Percentiles rank a stretch among this genome's conserved stretches.
These are phyloP conservation scores for Bellardia pandia DNA, from an alignment of 2,888 invertebrate genomes.

Conservation along the genomic window DNA sequence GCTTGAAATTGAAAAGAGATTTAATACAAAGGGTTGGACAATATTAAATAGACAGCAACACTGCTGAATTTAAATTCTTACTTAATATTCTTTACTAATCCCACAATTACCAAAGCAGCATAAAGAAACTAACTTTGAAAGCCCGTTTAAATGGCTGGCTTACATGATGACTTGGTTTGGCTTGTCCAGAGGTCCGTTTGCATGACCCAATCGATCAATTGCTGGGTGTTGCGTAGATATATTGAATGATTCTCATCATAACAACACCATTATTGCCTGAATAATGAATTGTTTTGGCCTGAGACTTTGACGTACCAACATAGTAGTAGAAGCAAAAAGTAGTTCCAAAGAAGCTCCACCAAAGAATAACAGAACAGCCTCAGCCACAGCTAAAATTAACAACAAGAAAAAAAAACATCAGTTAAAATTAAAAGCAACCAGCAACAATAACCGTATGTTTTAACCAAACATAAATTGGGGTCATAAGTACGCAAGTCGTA, in stretches of 20 bases:
- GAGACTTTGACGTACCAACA: constrained; percentile 45
- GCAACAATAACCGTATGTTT: constrained; percentile 67
- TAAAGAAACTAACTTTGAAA: constrained; percentile 20
- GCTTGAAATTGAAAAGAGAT: not conserved
- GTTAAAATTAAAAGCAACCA: constrained; percentile 47
- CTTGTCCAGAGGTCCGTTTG: constrained; percentile 6
- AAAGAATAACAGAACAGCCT: constrained; percentile 5
- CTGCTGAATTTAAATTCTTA: not conserved
- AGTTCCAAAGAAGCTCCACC: constrained; percentile 52
- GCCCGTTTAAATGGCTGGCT: not conserved
- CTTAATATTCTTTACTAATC: not conserved
- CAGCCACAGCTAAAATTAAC: constrained; percentile 22
- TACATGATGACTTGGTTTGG: constrained; percentile 4
- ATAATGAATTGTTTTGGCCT: constrained; percentile 66
- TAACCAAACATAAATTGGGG: constrained; percentile 75
- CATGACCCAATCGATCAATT: constrained; percentile 65
- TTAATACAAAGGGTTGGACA: too few species aligned
- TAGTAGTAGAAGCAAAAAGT: not conserved
- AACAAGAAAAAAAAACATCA: constrained; percentile 20
- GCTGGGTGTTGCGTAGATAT: constrained; percentile 71
- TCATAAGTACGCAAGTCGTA: constrained; percentile 74
- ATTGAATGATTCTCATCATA: constrained; percentile 60
- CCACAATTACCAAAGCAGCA: not conserved
- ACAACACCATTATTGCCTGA: constrained; percentile 36
- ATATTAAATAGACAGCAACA: constrained; percentile 1